A percentile compares a stretch with the other conserved stretches of the same genome.
Evolutionary conservation across 2,113 vertebrate species (phyloP).

Genomic region (Phoxinus phoxinus): DNA sequence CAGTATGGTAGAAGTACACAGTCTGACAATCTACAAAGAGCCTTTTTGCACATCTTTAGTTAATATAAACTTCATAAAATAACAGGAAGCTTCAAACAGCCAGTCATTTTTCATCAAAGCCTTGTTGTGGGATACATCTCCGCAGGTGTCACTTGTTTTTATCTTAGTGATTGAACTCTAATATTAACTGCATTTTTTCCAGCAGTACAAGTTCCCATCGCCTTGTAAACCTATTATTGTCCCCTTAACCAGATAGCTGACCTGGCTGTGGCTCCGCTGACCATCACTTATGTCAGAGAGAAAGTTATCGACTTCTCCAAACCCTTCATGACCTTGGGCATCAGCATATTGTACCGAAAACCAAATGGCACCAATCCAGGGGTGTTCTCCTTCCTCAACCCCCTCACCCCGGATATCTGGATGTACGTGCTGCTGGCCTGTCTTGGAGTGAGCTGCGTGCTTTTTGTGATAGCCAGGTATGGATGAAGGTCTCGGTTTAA

Average conservation of each 20-base stretch:
- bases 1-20: neutral
- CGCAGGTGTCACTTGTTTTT: neutral
- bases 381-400: constrained; percentile 96
- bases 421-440: constrained; percentile 97
- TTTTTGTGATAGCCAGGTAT: constrained; percentile 98
- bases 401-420: constrained; percentile 97
- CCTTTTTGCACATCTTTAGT: neutral
- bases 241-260: constrained; percentile 85
- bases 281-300: constrained; percentile 96
- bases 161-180: neutral
- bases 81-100: neutral
- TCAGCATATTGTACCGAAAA: constrained; percentile 96
- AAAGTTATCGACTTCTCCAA: constrained; percentile 98
- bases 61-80: neutral
- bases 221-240: neutral
- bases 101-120: constrained; percentile 11
- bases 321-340: constrained; percentile 97
- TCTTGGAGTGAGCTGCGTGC: constrained; percentile 95
- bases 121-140: neutral
- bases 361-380: constrained; percentile 97
- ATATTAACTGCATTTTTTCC: neutral
- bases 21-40: neutral
- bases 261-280: constrained; percentile 93
- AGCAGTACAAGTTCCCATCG: neutral
- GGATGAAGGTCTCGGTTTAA: constrained; percentile 24